These are phyloP conservation scores for Calameuta pallipes DNA, from an alignment of 2,888 invertebrate species.

Conservation along the genomic window DNA sequence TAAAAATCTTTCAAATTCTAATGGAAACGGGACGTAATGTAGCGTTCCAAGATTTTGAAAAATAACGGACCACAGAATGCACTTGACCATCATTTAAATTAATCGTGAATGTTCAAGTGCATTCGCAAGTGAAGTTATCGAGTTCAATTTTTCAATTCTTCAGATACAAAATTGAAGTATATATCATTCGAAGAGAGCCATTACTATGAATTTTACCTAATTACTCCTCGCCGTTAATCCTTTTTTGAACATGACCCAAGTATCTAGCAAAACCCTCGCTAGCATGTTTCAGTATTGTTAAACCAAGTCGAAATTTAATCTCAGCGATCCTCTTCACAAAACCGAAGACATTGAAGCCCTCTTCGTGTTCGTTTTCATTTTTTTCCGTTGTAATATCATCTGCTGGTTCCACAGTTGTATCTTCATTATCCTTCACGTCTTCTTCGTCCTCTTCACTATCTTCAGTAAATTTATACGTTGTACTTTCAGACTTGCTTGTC, in stretches of 20 bases:
- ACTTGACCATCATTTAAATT: slow-evolving; percentile 16
- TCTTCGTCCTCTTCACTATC: neutral
- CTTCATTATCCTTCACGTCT: slow-evolving; percentile 28
- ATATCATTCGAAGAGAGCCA: neutral
- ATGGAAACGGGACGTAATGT: slow-evolving; percentile 6
- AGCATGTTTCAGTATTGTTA: slow-evolving; percentile 76
- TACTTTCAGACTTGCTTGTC: slow-evolving; percentile 1
- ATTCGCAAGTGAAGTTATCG: slow-evolving; percentile 14
- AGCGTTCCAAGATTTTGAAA: slow-evolving; percentile 29
- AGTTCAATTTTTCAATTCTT: slow-evolving; percentile 5
- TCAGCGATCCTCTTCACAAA: slow-evolving; percentile 75
- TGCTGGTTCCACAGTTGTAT: slow-evolving; percentile 42
- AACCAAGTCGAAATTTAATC: slow-evolving; percentile 75
- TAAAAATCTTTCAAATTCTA: slow-evolving; percentile 31
- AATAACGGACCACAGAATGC: slow-evolving; percentile 24
- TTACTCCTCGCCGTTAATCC: slow-evolving; percentile 59
- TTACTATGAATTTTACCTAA: neutral
- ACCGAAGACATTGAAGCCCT: slow-evolving; percentile 59
- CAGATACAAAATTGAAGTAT: neutral
- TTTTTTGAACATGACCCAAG: slow-evolving; percentile 71
- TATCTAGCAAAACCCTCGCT: slow-evolving; percentile 76
- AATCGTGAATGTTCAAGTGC: slow-evolving; percentile 15
- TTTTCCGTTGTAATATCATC: slow-evolving; percentile 40
- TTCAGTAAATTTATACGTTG: slow-evolving; percentile 3
- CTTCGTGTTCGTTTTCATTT: slow-evolving; percentile 10